phyloP scores from a whole-genome alignment of 2,113 vertebrate genomes.

The Mus spicilegus region DNA sequence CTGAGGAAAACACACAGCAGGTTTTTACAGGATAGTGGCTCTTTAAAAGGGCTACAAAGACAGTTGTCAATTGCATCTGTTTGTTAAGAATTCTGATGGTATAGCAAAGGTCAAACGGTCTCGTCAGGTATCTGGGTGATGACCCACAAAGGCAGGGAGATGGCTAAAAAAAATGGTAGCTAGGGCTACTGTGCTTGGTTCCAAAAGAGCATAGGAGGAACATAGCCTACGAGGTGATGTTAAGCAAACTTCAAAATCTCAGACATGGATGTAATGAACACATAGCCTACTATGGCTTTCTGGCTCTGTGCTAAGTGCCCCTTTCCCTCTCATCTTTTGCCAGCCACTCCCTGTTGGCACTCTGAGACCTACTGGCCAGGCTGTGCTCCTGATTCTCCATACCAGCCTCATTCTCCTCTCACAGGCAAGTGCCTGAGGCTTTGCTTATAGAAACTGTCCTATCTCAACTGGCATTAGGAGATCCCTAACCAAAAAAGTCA shows the following conservation, averaged over 20 bases:
- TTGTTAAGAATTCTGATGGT: background rate
- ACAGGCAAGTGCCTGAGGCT: background rate
- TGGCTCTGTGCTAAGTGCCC: background rate
- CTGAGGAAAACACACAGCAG: background rate
- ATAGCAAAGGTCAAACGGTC: background rate
- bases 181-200: background rate
- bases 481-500: background rate
- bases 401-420: background rate
- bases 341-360: background rate
- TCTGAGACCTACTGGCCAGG: background rate
- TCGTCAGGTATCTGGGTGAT: too few species aligned
- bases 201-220: background rate
- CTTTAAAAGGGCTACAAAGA: background rate
- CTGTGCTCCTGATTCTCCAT: fast-evolving
- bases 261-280: background rate
- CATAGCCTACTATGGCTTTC: background rate
- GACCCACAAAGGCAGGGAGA: background rate
- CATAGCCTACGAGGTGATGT: too few species aligned
- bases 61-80: background rate
- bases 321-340: background rate
- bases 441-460: background rate
- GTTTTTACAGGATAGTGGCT: background rate
- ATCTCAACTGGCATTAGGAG: background rate
- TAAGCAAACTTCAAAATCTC: background rate
- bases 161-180: background rate